A percentile compares a stretch with the other conserved stretches of the same genome.
These are phyloP conservation scores for Pelecanus crispus DNA, from an alignment of 2,113 vertebrate species.

Conservation along the genomic window DNA sequence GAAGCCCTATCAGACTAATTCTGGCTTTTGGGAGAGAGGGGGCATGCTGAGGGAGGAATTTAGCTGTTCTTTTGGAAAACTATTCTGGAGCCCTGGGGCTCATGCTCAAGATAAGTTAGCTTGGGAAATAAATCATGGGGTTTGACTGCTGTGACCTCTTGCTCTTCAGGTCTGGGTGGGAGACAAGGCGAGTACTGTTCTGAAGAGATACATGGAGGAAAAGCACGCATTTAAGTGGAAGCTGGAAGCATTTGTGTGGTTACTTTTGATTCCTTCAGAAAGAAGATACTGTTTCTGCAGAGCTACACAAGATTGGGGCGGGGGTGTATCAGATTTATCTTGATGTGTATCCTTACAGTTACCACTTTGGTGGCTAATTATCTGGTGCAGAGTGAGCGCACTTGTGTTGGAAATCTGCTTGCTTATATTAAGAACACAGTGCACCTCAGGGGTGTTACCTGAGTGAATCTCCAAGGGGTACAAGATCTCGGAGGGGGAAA, in stretches of 20 bases:
- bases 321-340: not conserved
- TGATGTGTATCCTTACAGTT: not conserved
- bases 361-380: not conserved
- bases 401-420: not conserved
- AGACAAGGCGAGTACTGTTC: constrained; percentile 49
- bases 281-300: constrained; percentile 18
- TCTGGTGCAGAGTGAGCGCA: not conserved
- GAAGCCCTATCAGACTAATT: not conserved
- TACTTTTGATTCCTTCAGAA: constrained; percentile 28
- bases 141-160: constrained; percentile 8
- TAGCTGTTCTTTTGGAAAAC: not conserved
- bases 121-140: constrained; percentile 17
- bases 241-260: not conserved
- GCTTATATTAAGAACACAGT: not conserved
- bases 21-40: not conserved
- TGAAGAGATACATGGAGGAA: not conserved
- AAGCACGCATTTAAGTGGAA: constrained; percentile 6
- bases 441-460: not conserved
- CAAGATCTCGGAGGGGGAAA: not conserved
- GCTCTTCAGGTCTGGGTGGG: constrained; percentile 15
- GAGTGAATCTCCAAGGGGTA: not conserved
- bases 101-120: not conserved
- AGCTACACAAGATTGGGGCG: not conserved
- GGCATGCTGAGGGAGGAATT: not conserved
- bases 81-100: constrained; percentile 20